Evolutionary conservation across 1,140 invertebrate genomes (phyloP).

Genomic region (Parasteatoda tepidariorum): DNA sequence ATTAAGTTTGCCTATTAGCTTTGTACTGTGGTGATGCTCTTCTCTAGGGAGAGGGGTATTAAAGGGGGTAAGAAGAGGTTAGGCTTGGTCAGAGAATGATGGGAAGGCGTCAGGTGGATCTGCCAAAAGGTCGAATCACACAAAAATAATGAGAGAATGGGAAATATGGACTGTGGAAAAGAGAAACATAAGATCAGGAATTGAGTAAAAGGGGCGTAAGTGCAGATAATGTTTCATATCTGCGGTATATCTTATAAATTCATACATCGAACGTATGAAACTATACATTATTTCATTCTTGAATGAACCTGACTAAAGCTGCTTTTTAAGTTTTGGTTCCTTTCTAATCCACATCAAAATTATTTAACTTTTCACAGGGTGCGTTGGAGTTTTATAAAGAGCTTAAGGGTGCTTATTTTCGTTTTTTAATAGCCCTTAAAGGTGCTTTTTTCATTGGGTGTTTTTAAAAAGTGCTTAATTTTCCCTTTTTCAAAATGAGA

Average conservation of each 20-base stretch:
- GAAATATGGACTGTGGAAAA: neutral
- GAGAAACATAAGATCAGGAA: neutral
- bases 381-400: too few species aligned
- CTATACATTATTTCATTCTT: too few species aligned
- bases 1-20: conserved; percentile 58
- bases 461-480: too few species aligned
- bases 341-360: too few species aligned
- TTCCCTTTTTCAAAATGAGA: too few species aligned
- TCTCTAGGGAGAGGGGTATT: neutral
- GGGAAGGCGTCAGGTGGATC: conserved; percentile 52
- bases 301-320: too few species aligned
- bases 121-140: conserved; percentile 48
- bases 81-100: conserved; percentile 10
- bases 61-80: conserved; percentile 5
- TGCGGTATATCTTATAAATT: neutral
- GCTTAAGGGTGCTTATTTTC: too few species aligned
- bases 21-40: conserved; percentile 25
- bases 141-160: conserved; percentile 2
- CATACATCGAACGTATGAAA: too few species aligned
- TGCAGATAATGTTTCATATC: conserved; percentile 18
- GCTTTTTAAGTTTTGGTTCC: too few species aligned
- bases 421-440: too few species aligned
- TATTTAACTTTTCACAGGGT: too few species aligned
- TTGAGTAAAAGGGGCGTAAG: conserved; percentile 12
- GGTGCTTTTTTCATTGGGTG: too few species aligned